Base-by-base conservation (phyloP, 2,888 invertebrate species). In the Drosophila borborema region DNA sequence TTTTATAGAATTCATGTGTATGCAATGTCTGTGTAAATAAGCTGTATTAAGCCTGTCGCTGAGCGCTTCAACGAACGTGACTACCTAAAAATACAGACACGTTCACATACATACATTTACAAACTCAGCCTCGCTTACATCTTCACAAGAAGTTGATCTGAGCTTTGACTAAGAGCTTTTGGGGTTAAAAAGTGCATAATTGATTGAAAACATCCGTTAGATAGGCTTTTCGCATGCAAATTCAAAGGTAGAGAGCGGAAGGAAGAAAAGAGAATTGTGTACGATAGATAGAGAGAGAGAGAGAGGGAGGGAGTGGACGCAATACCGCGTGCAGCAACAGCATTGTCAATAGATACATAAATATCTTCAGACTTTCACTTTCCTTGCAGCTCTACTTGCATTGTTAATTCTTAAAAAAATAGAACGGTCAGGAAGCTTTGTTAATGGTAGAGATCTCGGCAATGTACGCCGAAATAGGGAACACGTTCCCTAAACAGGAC, bases 1-100 rank as follows among this genome's bases (percentile, higher is more conserved):
- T 80, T 83, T 66, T 62, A 58, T 54, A 43, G 53, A 48, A 59
- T 54, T 55, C 46, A 62, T 43, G 48, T 59, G 31, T 38, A 55
- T 41, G 3, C 28, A 10, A 28, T 53, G 31, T 49, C 67, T 54
- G 20, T 38, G 36, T 63, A 55, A 55, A 46, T 62, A 54, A 56
- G 41, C 46, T 28, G 46, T 20, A 53, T 55, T 58, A 71, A 59
- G 67, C 54, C 48, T 62, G 73, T 45, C 58, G 61, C 36, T 58
- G 56, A 18, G 40, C 36, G 45, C 23, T n/a, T 41, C 18, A 48
- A 48, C 63, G 20, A 55, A 31, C 45, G 43, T 31, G 36, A 60
- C 51, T 16, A 45, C 10, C 9, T 18, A 41, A 9, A 41, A n/a
- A 5, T 45, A 18, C 51, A 48, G 10, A 45, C 40, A n/a, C 2